phyloP scores from a whole-genome alignment of 1,140 invertebrate species.

The Magallana gigas region DNA sequence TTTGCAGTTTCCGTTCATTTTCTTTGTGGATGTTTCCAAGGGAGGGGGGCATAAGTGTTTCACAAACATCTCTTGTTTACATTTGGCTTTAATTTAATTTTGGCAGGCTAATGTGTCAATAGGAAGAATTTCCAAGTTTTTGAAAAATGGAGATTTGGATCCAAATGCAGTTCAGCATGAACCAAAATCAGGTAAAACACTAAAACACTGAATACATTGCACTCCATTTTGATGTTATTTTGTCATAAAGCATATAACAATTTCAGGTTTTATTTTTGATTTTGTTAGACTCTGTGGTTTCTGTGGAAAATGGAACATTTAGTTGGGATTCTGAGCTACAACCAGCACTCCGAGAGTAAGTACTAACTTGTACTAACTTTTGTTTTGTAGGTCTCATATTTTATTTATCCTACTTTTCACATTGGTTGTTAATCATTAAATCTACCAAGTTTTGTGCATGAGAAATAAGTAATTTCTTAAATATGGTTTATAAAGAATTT shows the following conservation, averaged over 20 bases:
- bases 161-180: constrained; percentile 68
- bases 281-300: constrained; percentile 73
- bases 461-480: too few relatives aligned
- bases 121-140: constrained; percentile 75
- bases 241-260: too few relatives aligned
- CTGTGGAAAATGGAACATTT: constrained; percentile 80
- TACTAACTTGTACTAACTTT: background rate
- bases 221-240: too few relatives aligned
- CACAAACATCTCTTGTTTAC: too few relatives aligned
- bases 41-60: too few relatives aligned
- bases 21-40: too few relatives aligned
- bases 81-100: background rate
- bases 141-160: constrained; percentile 74
- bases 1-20: too few relatives aligned
- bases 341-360: constrained; percentile 79
- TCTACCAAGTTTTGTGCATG: too few relatives aligned
- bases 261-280: background rate
- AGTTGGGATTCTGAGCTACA: constrained; percentile 78
- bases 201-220: background rate
- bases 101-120: constrained; percentile 75
- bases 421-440: too few relatives aligned
- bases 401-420: too few relatives aligned
- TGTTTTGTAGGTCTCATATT: too few relatives aligned
- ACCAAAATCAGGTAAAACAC: constrained; percentile 56
- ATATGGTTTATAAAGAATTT: too few relatives aligned